Evolutionary conservation across 1,140 invertebrate genomes (phyloP).

Genomic region (Chymomyza costata): DNA sequence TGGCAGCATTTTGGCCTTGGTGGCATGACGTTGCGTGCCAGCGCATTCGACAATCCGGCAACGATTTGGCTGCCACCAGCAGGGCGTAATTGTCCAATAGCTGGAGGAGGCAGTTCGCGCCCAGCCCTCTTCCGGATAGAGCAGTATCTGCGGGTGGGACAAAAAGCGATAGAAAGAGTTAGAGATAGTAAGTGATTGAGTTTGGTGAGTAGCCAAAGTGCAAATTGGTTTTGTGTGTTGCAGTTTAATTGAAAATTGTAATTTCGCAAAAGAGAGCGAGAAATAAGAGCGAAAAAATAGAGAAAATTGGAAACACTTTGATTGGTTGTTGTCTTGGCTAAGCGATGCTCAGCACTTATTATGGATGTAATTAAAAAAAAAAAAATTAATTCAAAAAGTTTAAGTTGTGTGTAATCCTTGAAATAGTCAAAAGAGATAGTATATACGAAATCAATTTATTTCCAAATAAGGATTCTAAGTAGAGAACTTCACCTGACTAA

Average conservation of each 20-base stretch:
- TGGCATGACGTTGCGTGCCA: conserved; percentile 86
- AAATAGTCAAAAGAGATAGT: too few species aligned
- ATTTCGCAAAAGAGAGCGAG: too few species aligned
- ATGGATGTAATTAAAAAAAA: too few species aligned
- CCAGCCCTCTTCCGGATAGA: conserved; percentile 92
- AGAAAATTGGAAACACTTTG: conserved; percentile 45
- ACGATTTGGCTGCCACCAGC: conserved; percentile 87
- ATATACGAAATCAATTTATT: too few species aligned
- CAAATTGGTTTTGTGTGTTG: conserved; percentile 64
- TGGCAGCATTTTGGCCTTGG: conserved; percentile 87
- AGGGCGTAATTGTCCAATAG: conserved; percentile 90
- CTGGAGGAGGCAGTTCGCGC: conserved; percentile 88
- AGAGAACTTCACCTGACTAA: too few species aligned
- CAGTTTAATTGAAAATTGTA: conserved; percentile 66
- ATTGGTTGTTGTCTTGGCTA: conserved; percentile 18
- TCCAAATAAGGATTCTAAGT: too few species aligned
- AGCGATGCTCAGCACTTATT: conserved; percentile 43
- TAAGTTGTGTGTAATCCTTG: too few species aligned
- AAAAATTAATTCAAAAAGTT: conserved; percentile 39
- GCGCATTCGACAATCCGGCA: conserved; percentile 90
- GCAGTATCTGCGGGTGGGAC: conserved; percentile 79
- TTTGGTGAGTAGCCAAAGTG: conserved; percentile 46
- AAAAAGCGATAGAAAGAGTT: conserved; percentile 7
- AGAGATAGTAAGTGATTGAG: conserved; percentile 30
- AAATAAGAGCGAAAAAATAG: too few species aligned